phyloP scores from a whole-genome alignment of 2,888 invertebrate genomes.

The Apoderus coryli region DNA sequence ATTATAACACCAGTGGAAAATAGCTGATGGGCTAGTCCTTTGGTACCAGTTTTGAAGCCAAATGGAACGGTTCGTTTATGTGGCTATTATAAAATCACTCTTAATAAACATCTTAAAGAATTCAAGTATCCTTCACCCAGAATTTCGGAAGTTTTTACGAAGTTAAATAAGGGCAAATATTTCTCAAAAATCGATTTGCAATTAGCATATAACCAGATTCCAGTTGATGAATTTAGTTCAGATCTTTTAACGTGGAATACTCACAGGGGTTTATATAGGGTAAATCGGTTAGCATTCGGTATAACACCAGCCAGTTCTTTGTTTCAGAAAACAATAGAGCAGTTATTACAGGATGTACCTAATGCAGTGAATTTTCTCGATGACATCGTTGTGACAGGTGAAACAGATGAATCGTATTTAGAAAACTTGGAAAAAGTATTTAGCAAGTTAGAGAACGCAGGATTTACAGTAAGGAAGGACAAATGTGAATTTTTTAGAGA shows the following conservation, averaged over 20 bases:
- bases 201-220: slow-evolving; percentile 25
- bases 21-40: slow-evolving; percentile 15
- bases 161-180: slow-evolving; percentile 10
- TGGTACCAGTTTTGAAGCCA: slow-evolving; percentile 14
- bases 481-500: slow-evolving; percentile 25
- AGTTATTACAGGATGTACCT: slow-evolving; percentile 20
- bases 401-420: slow-evolving; percentile 16
- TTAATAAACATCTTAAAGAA: slow-evolving; percentile 7
- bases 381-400: slow-evolving; percentile 22
- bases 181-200: slow-evolving; percentile 17
- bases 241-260: slow-evolving; percentile 22
- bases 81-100: slow-evolving; percentile 14
- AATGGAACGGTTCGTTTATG: slow-evolving; percentile 16
- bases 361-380: slow-evolving; percentile 22
- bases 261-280: slow-evolving; percentile 24
- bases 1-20: slow-evolving; percentile 17
- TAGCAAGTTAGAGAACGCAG: slow-evolving; percentile 16
- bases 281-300: slow-evolving; percentile 26
- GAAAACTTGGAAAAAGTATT: slow-evolving; percentile 18
- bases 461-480: slow-evolving; percentile 19
- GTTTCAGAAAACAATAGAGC: slow-evolving; percentile 25
- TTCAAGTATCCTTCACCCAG: slow-evolving; percentile 8
- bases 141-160: slow-evolving; percentile 8
- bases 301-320: slow-evolving; percentile 16
- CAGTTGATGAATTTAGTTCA: slow-evolving; percentile 20